These are phyloP conservation scores for Oreortyx pictus DNA, from an alignment of 2,797 vertebrate species.

Conservation along the genomic window DNA sequence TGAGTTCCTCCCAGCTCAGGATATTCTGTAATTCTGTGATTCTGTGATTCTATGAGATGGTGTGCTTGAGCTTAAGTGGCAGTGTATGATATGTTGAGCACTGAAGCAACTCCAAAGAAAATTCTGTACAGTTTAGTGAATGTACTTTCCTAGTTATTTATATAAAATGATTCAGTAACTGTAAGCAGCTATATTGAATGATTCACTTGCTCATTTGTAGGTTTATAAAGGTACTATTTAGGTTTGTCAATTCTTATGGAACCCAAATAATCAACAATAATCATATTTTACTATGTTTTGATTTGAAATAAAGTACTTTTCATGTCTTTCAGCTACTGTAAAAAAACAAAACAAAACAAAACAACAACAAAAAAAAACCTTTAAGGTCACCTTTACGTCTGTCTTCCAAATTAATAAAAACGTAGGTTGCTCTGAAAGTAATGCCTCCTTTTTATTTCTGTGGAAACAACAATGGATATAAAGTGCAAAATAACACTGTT, in stretches of 20 bases:
- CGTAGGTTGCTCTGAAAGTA: no score
- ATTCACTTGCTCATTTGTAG: neutral
- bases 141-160: neutral
- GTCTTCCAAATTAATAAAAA: neutral
- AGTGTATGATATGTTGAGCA: no score
- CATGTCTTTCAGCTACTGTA: neutral
- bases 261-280: neutral
- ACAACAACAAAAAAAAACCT: no score
- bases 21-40: no score
- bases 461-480: no score
- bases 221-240: neutral
- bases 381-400: neutral
- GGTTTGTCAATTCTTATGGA: neutral
- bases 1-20: no score
- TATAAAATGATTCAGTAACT: neutral
- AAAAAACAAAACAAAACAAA: neutral
- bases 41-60: no score
- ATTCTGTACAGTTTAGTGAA: neutral
- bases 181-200: neutral
- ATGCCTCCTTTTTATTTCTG: no score
- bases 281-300: neutral
- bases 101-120: neutral
- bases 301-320: neutral
- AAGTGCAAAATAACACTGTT: no score
- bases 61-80: no score